Conservation (phyloP, 2,797 vertebrate species). For the Micropoecilia bifurca region DNA sequence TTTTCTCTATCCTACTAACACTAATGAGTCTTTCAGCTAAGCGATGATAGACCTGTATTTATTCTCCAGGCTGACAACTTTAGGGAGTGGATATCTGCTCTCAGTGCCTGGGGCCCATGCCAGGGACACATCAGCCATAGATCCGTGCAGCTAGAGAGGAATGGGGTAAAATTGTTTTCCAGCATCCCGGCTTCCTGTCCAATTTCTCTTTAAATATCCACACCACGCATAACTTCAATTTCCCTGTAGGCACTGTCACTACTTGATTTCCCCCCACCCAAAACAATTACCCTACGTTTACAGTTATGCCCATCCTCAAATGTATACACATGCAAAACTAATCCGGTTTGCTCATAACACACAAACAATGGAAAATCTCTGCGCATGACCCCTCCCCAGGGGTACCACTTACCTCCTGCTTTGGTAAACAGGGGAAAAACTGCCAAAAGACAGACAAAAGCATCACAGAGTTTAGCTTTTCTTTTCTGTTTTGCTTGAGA, state of each 20-base stretch:
- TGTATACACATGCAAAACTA: slow-evolving; percentile 38
- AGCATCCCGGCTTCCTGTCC: slow-evolving; percentile 29
- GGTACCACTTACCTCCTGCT: slow-evolving; percentile 51
- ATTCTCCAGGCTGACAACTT: slow-evolving; percentile 79
- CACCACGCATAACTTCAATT: slow-evolving; percentile 41
- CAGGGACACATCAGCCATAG: slow-evolving; percentile 82
- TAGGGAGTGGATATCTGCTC: slow-evolving; percentile 69
- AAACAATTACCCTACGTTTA: slow-evolving; percentile 33
- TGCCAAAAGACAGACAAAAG: slow-evolving; percentile 68
- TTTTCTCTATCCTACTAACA: slow-evolving; percentile 80
- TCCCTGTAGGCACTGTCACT: slow-evolving; percentile 46
- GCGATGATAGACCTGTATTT: slow-evolving; percentile 85
- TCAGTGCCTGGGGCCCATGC: slow-evolving; percentile 80
- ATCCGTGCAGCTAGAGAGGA: slow-evolving; percentile 72
- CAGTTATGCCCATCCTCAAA: slow-evolving; percentile 23
- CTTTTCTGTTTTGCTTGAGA: slow-evolving; percentile 48
- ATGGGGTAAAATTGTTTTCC: slow-evolving; percentile 72
- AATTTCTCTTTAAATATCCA: slow-evolving; percentile 51
- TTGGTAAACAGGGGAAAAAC: slow-evolving; percentile 79
- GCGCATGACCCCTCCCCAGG: slow-evolving; percentile 48
- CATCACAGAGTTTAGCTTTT: slow-evolving; percentile 82
- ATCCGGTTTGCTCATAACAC: slow-evolving; percentile 66
- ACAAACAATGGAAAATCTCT: slow-evolving; percentile 60
- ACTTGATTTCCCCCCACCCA: slow-evolving; percentile 38
- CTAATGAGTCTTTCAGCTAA: slow-evolving; percentile 87